Base-by-base conservation (phyloP, 2,113 vertebrate species). In the Mola mola region DNA sequence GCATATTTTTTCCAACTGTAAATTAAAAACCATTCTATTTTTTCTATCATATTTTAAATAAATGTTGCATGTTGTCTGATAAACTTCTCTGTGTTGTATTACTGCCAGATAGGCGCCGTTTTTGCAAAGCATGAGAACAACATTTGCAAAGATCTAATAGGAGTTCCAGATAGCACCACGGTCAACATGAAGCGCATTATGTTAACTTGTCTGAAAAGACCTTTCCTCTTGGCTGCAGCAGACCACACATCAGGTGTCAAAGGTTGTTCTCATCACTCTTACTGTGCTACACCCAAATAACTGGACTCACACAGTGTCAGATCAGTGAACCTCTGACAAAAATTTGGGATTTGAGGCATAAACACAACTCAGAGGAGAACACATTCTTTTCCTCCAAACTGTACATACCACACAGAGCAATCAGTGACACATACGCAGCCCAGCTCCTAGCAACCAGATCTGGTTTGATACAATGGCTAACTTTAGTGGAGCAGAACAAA, bases 401-500 rank as follows among this genome's bases (percentile, higher is more conserved):
- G 66, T 33, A 53, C 64, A 67, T 25, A 43, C 52, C 67, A 58
- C 61, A 33, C 36, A 48, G 63, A 17, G 37, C 53, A 51, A 4
- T 70, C 19, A 53, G 48, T 8, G 36, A 21, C 25, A 46, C 64
- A 57, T 64, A 64, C 36, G 16, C 51, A 60, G 50, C 21, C 17
- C 5, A 0, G 36, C 53, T 70, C 77, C 57, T 36, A 75, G 72
- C 66, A 85, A 86, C 79, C 63, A 51, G 37, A 78, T 65, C 65
- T 57, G 72, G 10, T 61, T 57, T 13, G 5, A 76, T 41, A 78
- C 79, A 82, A 79, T 63, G 71, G 62, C 31, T 12, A 4, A 51
- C n/a, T 77, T 62, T 71, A 66, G 44, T 41, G 2, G 8, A 19
- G 41, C 51, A 21, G 44, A 44, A 66, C 25, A 68, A 43, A 66